These are phyloP conservation scores for Hemicentrotus pulcherrimus DNA, from an alignment of 35 echinoderm and acorn worm genomes.

Conservation along the genomic window DNA sequence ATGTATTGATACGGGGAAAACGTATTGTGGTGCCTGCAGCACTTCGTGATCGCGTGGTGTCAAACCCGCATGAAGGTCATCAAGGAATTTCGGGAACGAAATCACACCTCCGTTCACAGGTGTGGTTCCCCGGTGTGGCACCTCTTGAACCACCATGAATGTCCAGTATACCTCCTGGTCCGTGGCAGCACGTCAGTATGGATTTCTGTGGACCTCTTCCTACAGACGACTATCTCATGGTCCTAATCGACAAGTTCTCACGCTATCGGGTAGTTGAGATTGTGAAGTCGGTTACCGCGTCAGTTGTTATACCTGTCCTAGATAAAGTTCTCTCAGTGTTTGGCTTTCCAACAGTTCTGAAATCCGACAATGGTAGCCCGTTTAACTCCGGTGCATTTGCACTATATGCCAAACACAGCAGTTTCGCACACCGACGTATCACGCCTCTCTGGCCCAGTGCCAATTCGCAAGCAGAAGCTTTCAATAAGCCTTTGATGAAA, in stretches of 20 bases:
- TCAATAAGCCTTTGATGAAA: too few relatives aligned
- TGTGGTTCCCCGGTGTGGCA: conserved; percentile 62
- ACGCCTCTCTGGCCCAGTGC: too few relatives aligned
- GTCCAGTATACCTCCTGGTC: conserved; percentile 39
- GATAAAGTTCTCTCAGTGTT: too few relatives aligned
- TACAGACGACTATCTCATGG: conserved; percentile 57
- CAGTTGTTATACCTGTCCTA: conserved; percentile 45
- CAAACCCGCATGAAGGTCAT: conserved; percentile 65
- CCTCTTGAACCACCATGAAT: conserved; percentile 52
- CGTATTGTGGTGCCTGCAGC: conserved; percentile 43
- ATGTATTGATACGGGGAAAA: conserved; percentile 12
- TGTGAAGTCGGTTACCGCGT: conserved; percentile 51
- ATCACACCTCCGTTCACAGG: conserved; percentile 29
- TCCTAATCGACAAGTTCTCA: conserved; percentile 57
- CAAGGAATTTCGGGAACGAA: conserved; percentile 59
- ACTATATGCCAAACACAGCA: too few relatives aligned
- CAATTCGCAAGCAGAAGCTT: too few relatives aligned
- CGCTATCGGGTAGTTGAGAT: conserved; percentile 65
- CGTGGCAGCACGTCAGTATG: conserved; percentile 52
- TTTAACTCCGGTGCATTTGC: too few relatives aligned
- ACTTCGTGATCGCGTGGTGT: too few relatives aligned
- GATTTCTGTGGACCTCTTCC: conserved; percentile 63
- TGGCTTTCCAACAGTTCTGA: conserved; percentile 74
- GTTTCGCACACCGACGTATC: too few relatives aligned
- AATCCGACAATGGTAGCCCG: too few relatives aligned